Conservation (phyloP, 2,797 vertebrate species). For the Lacerta viridis region DNA sequence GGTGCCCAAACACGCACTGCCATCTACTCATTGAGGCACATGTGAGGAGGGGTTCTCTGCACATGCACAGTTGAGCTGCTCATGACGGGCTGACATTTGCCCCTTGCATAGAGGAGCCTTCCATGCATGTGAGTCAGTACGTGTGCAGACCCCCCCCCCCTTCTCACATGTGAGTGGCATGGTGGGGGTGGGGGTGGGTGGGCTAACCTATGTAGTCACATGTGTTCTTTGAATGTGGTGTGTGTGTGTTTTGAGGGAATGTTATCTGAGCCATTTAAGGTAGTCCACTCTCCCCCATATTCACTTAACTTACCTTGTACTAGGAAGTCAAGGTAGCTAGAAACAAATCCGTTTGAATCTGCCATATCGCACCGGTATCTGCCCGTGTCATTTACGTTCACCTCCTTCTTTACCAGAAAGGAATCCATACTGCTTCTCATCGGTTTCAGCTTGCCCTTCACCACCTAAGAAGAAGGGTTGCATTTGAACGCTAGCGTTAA, state of each 20-base stretch:
- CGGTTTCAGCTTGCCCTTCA: background rate
- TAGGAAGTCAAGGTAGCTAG: slow-evolving; percentile 6
- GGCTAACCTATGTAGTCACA: background rate
- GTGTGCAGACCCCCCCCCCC: background rate
- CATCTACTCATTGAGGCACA: too few species aligned
- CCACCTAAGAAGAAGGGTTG: background rate
- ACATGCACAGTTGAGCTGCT: too few species aligned
- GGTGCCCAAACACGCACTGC: too few species aligned
- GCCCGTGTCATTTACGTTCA: background rate
- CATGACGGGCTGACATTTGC: too few species aligned
- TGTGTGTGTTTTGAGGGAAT: too few species aligned
- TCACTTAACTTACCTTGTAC: slow-evolving; percentile 28
- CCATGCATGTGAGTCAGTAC: too few species aligned
- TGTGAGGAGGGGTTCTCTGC: too few species aligned
- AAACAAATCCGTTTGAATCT: rapidly evolving
- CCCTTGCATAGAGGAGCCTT: too few species aligned
- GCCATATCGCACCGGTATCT: slow-evolving; percentile 38
- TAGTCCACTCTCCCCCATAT: too few species aligned
- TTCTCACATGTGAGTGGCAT: background rate
- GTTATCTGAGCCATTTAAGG: too few species aligned
- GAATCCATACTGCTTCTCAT: slow-evolving; percentile 3
- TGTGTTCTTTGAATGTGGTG: background rate
- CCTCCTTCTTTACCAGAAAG: slow-evolving; percentile 25
- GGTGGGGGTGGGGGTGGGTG: too few species aligned
- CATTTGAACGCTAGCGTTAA: background rate